Evolutionary conservation across 2,888 invertebrate species (phyloP).

Genomic region (Tenthredo livida): DNA sequence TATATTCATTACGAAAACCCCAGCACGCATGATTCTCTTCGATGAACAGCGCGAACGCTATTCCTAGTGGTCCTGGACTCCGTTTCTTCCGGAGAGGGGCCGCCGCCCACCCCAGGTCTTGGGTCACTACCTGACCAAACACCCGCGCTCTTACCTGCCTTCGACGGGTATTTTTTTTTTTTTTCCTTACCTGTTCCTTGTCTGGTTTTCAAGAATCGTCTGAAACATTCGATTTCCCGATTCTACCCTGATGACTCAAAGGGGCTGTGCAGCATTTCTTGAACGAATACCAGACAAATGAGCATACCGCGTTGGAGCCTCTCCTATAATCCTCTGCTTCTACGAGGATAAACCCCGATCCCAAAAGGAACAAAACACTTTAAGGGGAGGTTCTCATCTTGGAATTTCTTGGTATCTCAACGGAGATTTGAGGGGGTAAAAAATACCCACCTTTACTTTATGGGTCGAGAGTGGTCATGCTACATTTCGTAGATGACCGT

Average conservation of each 20-base stretch:
- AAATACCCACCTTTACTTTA: neutral
- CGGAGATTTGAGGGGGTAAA: neutral
- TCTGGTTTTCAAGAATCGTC: neutral
- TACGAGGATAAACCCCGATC: neutral
- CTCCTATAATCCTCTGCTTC: neutral
- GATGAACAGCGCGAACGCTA: constrained; percentile 17
- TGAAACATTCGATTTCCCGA: neutral
- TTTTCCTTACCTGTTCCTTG: constrained; percentile 26
- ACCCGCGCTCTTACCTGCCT: constrained; percentile 32
- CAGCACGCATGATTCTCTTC: constrained; percentile 49
- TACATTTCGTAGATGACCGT: neutral
- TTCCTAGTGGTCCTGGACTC: constrained; percentile 28
- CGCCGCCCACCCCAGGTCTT: neutral
- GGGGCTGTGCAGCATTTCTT: constrained; percentile 38
- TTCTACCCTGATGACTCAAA: constrained; percentile 31
- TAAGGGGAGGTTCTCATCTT: neutral
- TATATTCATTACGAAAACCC: constrained; percentile 66
- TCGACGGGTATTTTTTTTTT: neutral
- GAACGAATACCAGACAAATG: constrained; percentile 13
- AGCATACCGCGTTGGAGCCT: neutral
- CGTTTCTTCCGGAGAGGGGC: constrained; percentile 24
- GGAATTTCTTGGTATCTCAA: neutral
- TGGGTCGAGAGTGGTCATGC: neutral
- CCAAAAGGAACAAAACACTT: neutral
- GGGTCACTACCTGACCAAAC: constrained; percentile 42